phyloP scores from a whole-genome alignment of 2,113 vertebrate species.

The Calonectris borealis region DNA sequence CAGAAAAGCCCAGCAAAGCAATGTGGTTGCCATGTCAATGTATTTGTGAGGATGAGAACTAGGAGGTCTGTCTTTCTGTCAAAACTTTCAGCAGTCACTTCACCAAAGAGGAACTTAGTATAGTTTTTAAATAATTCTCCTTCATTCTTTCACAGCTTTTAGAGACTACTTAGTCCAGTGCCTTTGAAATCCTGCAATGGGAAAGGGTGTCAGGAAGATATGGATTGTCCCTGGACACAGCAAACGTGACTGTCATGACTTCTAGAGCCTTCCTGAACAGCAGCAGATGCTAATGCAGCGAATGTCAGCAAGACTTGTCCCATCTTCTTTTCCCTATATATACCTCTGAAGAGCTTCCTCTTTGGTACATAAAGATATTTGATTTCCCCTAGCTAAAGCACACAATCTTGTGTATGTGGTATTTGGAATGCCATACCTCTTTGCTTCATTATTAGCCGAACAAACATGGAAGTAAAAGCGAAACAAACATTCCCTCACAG shows the following conservation, averaged over 20 bases:
- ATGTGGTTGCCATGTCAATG: neutral
- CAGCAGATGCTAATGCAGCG: neutral
- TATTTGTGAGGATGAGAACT: neutral
- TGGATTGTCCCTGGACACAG: neutral
- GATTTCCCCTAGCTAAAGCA: neutral
- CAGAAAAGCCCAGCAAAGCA: neutral
- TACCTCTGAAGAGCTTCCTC: neutral
- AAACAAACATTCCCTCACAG: fast-evolving
- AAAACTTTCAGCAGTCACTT: neutral
- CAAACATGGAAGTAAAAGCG: neutral
- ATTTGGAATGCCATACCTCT: neutral
- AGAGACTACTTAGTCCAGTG: neutral
- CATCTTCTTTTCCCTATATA: neutral
- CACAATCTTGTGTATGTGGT: fast-evolving
- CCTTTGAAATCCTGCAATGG: neutral
- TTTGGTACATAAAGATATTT: neutral
- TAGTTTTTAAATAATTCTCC: neutral
- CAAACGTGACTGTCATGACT: neutral
- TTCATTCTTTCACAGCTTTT: neutral
- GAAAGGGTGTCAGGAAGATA: neutral
- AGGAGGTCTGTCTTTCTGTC: neutral
- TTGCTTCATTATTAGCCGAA: neutral
- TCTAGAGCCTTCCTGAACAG: neutral
- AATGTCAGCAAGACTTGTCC: neutral
- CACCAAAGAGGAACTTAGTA: neutral